Conservation (phyloP, 2,113 vertebrate species). For the Epinephelus lanceolatus region DNA sequence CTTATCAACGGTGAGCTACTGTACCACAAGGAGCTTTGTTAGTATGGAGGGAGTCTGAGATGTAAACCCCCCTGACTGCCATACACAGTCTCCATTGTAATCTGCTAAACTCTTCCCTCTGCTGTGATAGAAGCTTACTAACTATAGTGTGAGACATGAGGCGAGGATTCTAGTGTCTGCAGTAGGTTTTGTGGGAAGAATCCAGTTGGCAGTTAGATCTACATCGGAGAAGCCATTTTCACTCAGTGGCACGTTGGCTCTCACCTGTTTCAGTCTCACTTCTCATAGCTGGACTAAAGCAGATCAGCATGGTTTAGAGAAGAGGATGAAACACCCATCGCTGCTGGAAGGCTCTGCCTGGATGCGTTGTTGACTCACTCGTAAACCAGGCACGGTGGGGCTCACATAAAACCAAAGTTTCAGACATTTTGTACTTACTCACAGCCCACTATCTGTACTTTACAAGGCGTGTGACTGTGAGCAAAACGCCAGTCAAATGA, state of each 20-base stretch:
- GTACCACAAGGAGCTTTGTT: conserved; percentile 71
- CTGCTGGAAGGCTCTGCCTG: conserved; percentile 21
- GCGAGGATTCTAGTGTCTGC: conserved; percentile 25
- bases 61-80: conserved; percentile 61
- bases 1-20: conserved; percentile 82
- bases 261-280: conserved; percentile 16
- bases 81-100: conserved; percentile 62
- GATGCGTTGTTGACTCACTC: conserved; percentile 55
- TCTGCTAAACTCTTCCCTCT: conserved; percentile 58
- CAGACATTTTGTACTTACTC: conserved; percentile 55
- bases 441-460: conserved; percentile 53
- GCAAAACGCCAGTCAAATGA: conserved; percentile 50
- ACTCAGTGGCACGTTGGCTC: conserved; percentile 19
- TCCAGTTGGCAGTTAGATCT: conserved; percentile 30
- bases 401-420: conserved; percentile 62
- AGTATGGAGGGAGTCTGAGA: conserved; percentile 58
- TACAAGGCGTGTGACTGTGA: conserved; percentile 48
- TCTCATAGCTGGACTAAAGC: conserved; percentile 4
- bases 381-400: conserved; percentile 45
- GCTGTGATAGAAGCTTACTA: conserved; percentile 49
- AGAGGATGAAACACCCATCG: conserved; percentile 24
- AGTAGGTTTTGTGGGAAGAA: conserved; percentile 23
- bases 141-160: conserved; percentile 33
- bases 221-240: conserved; percentile 11
- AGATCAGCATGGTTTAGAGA: conserved; percentile 11